Base-by-base conservation (phyloP, 1,140 invertebrate species). In the Brachionus paranguensis region DNA sequence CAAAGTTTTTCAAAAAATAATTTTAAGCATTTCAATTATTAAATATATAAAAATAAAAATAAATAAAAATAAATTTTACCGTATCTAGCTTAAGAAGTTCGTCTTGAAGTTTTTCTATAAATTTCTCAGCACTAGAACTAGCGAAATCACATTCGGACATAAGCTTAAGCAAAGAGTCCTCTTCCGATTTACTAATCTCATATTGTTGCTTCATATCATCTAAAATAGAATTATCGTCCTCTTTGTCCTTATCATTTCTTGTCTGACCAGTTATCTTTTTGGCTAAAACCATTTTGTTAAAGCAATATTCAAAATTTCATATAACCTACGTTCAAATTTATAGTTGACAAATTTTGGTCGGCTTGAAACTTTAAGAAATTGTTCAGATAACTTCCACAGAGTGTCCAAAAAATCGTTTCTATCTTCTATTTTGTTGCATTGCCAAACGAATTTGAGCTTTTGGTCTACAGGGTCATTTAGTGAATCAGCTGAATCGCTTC, bases 131-230 rank as follows among this genome's bases (percentile, higher is more conserved):
- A 70, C 47, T 50, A 14, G 60, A 55, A 41, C 60, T 70, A 3
- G 64, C 81, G 70, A 83, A 83, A 24, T 83, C 68, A 27, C 53
- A 83, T 50, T 83, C 81, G 17, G 64, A 68, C 81, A 83, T 83
- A 20, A 83, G 68, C 43, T 83, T 72, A 2, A 68, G 10, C 37
- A 83, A 83, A 68, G 43, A 47, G 14, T 83, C 60, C 14, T 83
- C 81, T 10, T 83, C 81, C 3, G 60, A 41, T 68, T 72, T 53
- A 20, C 27, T 79, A 20, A 79, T 79, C 24, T 60, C 76, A 43
- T 79, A 76, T 27, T 76, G 78, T 81, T 60, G 78, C 3, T 81
- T 60, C 24, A 81, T 10, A 60, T 41, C 53, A 37, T 43, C 37
- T 64, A 64, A n/a, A 64, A 60, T 81, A 10, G 53, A 64, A 60